Percentiles rank a stretch among this genome's conserved stretches.
These are phyloP conservation scores for Rynchops niger DNA, from an alignment of 2,113 vertebrate species.

Conservation along the genomic window DNA sequence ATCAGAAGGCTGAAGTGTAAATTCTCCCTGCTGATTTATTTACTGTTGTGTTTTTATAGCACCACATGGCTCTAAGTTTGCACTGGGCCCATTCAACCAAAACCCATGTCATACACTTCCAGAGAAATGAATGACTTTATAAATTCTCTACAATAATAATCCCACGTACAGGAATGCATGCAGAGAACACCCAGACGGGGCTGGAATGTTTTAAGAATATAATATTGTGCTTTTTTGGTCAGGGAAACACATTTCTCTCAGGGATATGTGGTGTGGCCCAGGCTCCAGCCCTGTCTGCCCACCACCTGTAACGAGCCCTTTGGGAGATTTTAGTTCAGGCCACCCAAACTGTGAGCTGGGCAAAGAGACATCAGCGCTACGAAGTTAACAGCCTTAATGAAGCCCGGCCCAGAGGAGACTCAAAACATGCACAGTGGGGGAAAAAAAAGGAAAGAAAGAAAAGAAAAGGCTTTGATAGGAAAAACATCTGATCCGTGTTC, in stretches of 20 bases:
- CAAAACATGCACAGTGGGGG: constrained; percentile 18
- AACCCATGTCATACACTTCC: constrained; percentile 88
- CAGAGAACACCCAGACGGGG: constrained; percentile 73
- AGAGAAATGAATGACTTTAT: constrained; percentile 92
- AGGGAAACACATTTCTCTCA: constrained; percentile 75
- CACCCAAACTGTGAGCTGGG: constrained; percentile 85
- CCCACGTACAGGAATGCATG: constrained; percentile 82
- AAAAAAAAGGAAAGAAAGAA: constrained; percentile 35
- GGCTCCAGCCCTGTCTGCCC: constrained; percentile 79
- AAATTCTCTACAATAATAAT: constrained; percentile 92
- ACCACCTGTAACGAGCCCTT: constrained; percentile 84
- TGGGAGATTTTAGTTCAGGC: constrained; percentile 82
- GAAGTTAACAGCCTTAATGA: constrained; percentile 66
- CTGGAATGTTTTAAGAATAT: constrained; percentile 79
- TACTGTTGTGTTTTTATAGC: constrained; percentile 88
- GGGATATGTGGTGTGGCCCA: constrained; percentile 70
- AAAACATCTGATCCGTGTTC: constrained; percentile 63
- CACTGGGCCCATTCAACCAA: constrained; percentile 84
- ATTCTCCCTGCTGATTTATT: constrained; percentile 89
- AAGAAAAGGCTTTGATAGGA: constrained; percentile 60
- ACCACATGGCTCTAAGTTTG: constrained; percentile 83
- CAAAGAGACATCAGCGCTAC: constrained; percentile 50
- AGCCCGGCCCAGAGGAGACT: constrained; percentile 56
- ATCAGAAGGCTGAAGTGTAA: constrained; percentile 76
- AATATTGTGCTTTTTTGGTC: constrained; percentile 76